Percentiles rank a stretch among this genome's conserved stretches.
These are phyloP conservation scores for Rhinopomastus cyanomelas DNA, from an alignment of 2,113 vertebrate genomes.

Conservation along the genomic window DNA sequence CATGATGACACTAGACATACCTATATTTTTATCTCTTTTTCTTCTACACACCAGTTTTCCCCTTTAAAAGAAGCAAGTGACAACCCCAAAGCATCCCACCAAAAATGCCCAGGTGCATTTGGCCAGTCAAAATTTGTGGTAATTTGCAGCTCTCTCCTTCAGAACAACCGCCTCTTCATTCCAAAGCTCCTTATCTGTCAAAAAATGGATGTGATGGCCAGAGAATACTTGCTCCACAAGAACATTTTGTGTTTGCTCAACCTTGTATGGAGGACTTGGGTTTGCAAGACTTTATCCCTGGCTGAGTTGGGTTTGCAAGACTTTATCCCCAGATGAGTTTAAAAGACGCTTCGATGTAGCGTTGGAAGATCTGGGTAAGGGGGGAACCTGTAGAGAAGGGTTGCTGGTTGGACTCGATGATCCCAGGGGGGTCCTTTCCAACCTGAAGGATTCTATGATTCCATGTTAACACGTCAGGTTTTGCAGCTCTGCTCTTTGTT, in stretches of 20 bases:
- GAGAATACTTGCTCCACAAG: background rate
- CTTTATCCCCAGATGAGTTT: too few relatives aligned
- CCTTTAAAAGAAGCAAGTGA: background rate
- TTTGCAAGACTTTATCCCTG: conserved; percentile 25
- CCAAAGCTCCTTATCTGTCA: background rate
- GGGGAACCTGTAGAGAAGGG: too few relatives aligned
- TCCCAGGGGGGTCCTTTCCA: too few relatives aligned
- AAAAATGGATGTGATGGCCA: conserved; percentile 12
- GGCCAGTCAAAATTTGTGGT: background rate
- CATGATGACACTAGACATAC: background rate
- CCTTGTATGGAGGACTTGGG: background rate
- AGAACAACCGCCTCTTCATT: background rate
- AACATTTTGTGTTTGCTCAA: background rate
- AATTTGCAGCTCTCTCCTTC: background rate
- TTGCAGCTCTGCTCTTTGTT: conserved; percentile 11
- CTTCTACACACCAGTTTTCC: background rate
- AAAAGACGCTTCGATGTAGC: too few relatives aligned
- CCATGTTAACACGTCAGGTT: background rate
- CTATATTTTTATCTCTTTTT: background rate
- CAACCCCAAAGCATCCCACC: too few relatives aligned
- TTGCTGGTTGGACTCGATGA: too few relatives aligned
- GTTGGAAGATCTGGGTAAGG: too few relatives aligned
- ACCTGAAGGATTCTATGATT: too few relatives aligned
- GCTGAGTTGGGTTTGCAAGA: too few relatives aligned
- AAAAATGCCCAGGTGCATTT: background rate